Conservation (phyloP, 2,797 vertebrate genomes). For the Pseudochaenichthys georgianus region DNA sequence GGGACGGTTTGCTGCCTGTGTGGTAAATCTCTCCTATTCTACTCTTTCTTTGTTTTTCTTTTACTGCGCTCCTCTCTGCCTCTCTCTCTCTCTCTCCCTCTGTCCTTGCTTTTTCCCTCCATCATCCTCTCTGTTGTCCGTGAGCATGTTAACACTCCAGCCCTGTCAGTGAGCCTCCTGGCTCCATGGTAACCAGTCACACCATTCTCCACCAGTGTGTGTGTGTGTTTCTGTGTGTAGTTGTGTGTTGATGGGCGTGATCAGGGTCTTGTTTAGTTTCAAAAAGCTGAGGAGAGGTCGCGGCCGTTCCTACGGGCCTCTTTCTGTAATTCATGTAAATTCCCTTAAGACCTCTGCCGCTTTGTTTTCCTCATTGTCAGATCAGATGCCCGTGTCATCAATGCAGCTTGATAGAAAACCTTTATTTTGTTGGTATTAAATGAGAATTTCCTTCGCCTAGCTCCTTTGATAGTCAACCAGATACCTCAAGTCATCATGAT, state of each 20-base stretch:
- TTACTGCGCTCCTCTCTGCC: conserved; percentile 60
- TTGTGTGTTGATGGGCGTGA: conserved; percentile 62
- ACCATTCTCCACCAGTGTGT: conserved; percentile 67
- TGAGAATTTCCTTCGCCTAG: conserved; percentile 35
- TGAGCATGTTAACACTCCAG: conserved; percentile 76
- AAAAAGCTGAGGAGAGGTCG: conserved; percentile 76
- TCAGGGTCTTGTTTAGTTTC: conserved; percentile 70
- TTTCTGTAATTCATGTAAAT: conserved; percentile 85
- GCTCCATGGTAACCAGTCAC: conserved; percentile 83
- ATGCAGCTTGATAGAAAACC: conserved; percentile 7
- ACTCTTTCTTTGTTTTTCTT: conserved; percentile 67
- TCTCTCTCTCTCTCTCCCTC: conserved; percentile 62
- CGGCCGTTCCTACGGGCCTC: conserved; percentile 64
- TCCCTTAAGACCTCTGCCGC: conserved; percentile 66
- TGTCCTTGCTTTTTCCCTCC: conserved; percentile 69
- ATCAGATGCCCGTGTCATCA: conserved; percentile 48
- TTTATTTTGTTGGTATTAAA: conserved; percentile 7
- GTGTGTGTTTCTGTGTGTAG: conserved; percentile 33
- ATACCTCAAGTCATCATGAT: conserved; percentile 21
- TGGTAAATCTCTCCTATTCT: conserved; percentile 79
- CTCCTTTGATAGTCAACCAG: conserved; percentile 32
- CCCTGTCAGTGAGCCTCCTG: conserved; percentile 76
- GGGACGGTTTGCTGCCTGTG: conserved; percentile 74
- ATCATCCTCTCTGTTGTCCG: conserved; percentile 79
- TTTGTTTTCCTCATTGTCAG: conserved; percentile 69